Evolutionary conservation across 2,797 vertebrate species (phyloP).

Genomic region (Lophius americanus): DNA sequence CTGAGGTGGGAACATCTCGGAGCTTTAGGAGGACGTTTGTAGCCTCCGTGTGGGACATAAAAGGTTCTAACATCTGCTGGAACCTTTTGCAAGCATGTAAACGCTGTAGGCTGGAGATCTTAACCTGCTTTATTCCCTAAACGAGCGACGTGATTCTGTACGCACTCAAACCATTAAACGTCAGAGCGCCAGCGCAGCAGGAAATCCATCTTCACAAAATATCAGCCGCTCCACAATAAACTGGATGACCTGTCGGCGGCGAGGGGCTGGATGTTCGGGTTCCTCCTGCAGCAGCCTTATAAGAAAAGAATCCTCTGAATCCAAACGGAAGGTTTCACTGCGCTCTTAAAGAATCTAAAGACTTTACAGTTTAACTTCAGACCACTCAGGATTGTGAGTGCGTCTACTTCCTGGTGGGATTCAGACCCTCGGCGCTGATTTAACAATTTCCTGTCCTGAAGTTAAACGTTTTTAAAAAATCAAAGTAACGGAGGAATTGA

Average conservation of each 20-base stretch:
- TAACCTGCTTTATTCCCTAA: too few relatives aligned
- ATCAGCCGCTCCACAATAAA: conserved; percentile 24
- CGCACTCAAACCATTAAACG: conserved; percentile 2
- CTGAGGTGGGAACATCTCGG: conserved; percentile 2
- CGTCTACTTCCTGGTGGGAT: conserved; percentile 22
- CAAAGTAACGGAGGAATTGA: conserved; percentile 26
- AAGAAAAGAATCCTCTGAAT: neutral
- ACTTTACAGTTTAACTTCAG: neutral
- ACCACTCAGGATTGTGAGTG: neutral
- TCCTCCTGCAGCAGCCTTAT: neutral
- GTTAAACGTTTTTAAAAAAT: conserved; percentile 32
- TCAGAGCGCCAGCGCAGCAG: conserved; percentile 12
- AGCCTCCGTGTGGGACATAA: conserved; percentile 11
- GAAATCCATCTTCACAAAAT: neutral
- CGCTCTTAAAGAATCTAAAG: conserved; percentile 18
- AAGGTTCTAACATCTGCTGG: conserved; percentile 18
- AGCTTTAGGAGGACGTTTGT: neutral
- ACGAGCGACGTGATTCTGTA: too few relatives aligned
- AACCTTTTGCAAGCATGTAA: conserved; percentile 18
- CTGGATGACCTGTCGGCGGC: conserved; percentile 17
- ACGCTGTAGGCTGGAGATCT: neutral
- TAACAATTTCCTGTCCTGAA: conserved; percentile 18
- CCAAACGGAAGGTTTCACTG: conserved; percentile 18
- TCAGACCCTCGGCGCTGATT: conserved; percentile 27
- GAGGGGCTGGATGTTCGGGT: conserved; percentile 27